Conservation (phyloP, 2,888 invertebrate genomes). For the Ennomos erosarius region DNA sequence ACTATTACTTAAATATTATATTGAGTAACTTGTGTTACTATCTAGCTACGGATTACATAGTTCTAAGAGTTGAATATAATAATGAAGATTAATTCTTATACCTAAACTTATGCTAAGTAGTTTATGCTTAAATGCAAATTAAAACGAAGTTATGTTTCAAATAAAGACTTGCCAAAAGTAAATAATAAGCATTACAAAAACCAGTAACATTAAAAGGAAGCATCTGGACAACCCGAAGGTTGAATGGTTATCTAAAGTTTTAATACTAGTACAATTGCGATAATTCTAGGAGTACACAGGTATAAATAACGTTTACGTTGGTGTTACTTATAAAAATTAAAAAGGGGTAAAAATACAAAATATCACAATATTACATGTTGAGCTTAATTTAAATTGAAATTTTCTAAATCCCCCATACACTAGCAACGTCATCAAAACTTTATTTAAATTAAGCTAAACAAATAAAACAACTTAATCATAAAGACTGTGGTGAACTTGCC, state of each 20-base stretch:
- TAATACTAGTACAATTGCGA: slow-evolving; percentile 50
- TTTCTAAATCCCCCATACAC: slow-evolving; percentile 54
- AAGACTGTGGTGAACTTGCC: slow-evolving; percentile 51
- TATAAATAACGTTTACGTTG: slow-evolving; percentile 66
- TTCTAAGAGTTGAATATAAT: slow-evolving; percentile 76
- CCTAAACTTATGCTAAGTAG: slow-evolving; percentile 69
- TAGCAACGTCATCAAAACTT: slow-evolving; percentile 49
- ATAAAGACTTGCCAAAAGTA: slow-evolving; percentile 63
- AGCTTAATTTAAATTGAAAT: slow-evolving; percentile 82
- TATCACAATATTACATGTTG: slow-evolving; percentile 85
- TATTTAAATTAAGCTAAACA: slow-evolving; percentile 83
- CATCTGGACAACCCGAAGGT: slow-evolving; percentile 65
- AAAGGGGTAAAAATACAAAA: slow-evolving; percentile 81
- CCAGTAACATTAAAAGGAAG: slow-evolving; percentile 76
- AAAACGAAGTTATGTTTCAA: slow-evolving; percentile 58
- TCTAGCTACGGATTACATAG: slow-evolving; percentile 79
- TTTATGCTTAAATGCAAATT: slow-evolving; percentile 74
- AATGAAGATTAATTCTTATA: slow-evolving; percentile 48
- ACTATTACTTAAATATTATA: slow-evolving; percentile 61
- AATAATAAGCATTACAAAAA: slow-evolving; percentile 74
- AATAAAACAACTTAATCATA: slow-evolving; percentile 63
- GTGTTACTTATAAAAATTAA: slow-evolving; percentile 69
- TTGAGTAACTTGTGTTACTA: slow-evolving; percentile 65
- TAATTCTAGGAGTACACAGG: slow-evolving; percentile 61
- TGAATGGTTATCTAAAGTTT: slow-evolving; percentile 58